Conservation (phyloP, 2,888 invertebrate genomes). For the Amphipyra berbera region DNA sequence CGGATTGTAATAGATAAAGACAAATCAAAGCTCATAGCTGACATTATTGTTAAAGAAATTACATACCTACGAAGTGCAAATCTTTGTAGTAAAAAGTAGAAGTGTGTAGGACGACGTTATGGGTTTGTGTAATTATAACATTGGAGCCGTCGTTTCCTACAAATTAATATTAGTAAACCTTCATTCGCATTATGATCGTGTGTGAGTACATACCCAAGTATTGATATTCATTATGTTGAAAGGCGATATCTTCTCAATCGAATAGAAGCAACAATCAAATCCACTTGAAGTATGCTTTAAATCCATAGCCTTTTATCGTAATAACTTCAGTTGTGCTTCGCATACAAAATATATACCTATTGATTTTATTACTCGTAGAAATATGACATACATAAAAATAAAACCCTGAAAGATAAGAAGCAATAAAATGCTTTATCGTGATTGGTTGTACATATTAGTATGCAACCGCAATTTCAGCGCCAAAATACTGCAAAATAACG, state of each 20-base stretch:
- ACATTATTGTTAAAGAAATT: too few relatives aligned
- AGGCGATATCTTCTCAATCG: background rate
- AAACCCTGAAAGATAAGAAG: constrained; percentile 20
- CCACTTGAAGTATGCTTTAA: constrained; percentile 4
- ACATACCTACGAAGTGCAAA: too few relatives aligned
- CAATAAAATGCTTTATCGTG: constrained; percentile 30
- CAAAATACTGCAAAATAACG: constrained; percentile 3
- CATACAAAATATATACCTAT: constrained; percentile 5
- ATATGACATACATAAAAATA: constrained; percentile 33
- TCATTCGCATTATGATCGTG: background rate
- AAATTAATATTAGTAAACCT: background rate
- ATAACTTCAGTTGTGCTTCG: constrained; percentile 26
- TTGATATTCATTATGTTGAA: background rate
- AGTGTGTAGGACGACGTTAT: too few relatives aligned
- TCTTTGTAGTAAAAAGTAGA: too few relatives aligned
- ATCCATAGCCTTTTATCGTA: constrained; percentile 6
- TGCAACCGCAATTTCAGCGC: background rate
- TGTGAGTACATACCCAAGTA: background rate
- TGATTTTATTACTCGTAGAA: constrained; percentile 19
- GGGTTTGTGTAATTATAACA: too few relatives aligned
- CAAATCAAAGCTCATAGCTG: too few relatives aligned
- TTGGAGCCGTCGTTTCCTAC: too few relatives aligned
- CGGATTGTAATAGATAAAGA: background rate
- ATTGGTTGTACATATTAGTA: constrained; percentile 15
- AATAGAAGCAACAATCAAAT: background rate